Evolutionary conservation across 2,113 vertebrate genomes (phyloP).

Genomic region (Zosterops pallidus): DNA sequence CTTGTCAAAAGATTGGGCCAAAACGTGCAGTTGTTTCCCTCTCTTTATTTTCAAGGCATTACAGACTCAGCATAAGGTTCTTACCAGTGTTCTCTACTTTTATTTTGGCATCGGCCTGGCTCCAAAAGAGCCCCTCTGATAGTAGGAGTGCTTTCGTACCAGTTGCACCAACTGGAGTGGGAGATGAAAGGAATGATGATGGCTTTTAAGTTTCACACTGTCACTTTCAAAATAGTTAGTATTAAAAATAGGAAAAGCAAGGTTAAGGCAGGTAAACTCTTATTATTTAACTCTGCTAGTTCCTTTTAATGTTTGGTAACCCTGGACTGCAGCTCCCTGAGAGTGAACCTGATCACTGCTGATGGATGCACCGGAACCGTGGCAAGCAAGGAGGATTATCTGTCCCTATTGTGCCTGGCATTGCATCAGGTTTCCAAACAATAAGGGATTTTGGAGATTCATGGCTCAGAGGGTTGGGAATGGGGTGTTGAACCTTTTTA

Average conservation of each 20-base stretch:
- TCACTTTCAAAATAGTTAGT: constrained; percentile 28
- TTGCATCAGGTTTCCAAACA: background rate
- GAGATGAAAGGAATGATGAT: background rate
- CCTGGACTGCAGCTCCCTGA: background rate
- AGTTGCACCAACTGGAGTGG: background rate
- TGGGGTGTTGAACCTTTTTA: background rate
- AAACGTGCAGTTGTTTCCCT: background rate
- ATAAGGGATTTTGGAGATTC: background rate
- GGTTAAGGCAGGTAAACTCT: constrained; percentile 13
- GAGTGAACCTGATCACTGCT: background rate
- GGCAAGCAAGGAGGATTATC: background rate
- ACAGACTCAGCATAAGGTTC: background rate
- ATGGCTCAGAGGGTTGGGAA: background rate
- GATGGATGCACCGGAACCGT: background rate
- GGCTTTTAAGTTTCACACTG: constrained; percentile 24
- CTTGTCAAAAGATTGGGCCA: background rate
- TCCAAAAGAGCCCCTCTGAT: background rate
- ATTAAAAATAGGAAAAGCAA: constrained; percentile 8
- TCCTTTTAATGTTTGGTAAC: background rate
- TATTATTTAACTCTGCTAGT: background rate
- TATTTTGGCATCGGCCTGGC: background rate
- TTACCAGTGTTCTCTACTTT: background rate
- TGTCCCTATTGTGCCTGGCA: background rate
- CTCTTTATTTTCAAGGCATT: background rate
- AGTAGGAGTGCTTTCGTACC: background rate